Evolutionary conservation across 2,888 invertebrate species (phyloP).

Genomic region (Formica aserva): DNA sequence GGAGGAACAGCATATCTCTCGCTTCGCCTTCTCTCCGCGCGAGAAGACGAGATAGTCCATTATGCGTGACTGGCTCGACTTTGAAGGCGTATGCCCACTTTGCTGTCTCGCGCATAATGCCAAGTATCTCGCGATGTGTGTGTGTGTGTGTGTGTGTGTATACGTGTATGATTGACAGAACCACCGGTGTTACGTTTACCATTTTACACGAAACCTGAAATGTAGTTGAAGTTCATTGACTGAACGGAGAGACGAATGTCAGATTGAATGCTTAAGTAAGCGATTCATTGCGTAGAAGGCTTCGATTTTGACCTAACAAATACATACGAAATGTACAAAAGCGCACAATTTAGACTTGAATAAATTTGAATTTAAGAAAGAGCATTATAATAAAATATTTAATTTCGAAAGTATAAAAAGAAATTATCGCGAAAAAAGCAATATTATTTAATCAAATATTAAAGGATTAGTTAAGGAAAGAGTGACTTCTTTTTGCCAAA

Average conservation of each 20-base stretch:
- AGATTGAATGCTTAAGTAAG: neutral
- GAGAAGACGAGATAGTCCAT: constrained; percentile 54
- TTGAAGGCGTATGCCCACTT: constrained; percentile 29
- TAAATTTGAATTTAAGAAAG: neutral
- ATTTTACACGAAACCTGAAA: neutral
- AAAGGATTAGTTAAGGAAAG: neutral
- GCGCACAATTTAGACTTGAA: neutral
- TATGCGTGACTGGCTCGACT: constrained; percentile 47
- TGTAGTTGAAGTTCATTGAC: constrained; percentile 6
- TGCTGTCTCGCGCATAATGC: constrained; percentile 15
- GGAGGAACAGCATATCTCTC: constrained; percentile 36
- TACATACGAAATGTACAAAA: neutral
- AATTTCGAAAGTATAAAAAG: neutral
- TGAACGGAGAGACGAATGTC: neutral
- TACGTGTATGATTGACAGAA: constrained; percentile 2
- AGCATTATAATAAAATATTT: neutral
- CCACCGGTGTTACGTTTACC: constrained; percentile 15
- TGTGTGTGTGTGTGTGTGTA: too few relatives aligned
- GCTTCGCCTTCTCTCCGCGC: constrained; percentile 4
- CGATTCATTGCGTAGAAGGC: neutral
- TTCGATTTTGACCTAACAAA: neutral
- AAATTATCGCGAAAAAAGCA: neutral
- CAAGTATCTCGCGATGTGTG: neutral
- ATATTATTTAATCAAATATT: neutral
- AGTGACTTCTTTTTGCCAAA: neutral